These are phyloP conservation scores for Oreocharis arfaki DNA, from an alignment of 2,113 vertebrate genomes.

Conservation along the genomic window DNA sequence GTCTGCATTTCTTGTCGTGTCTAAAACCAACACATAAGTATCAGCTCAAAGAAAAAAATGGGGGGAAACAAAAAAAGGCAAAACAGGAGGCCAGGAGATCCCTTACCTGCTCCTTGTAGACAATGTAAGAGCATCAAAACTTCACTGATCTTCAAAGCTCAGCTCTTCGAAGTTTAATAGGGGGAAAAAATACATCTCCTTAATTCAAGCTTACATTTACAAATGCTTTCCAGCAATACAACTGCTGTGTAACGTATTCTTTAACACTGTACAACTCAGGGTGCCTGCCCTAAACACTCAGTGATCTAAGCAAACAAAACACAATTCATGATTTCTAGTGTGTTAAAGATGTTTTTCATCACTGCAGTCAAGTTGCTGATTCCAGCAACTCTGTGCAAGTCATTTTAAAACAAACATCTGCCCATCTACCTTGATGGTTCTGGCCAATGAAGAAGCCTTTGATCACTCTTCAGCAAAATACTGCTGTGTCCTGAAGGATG, in stretches of 20 bases:
- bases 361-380: not conserved
- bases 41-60: not conserved
- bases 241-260: not conserved
- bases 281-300: not conserved
- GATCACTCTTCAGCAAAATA: not conserved
- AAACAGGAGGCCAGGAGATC: not conserved
- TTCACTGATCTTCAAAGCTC: not conserved
- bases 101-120: not conserved
- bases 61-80: not conserved
- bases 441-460: not conserved
- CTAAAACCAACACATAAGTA: not conserved
- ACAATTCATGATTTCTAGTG: not conserved
- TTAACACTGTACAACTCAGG: accelerated
- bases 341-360: not conserved
- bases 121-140: not conserved
- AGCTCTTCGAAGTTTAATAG: not conserved
- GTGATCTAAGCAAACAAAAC: not conserved
- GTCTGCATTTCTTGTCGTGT: not conserved
- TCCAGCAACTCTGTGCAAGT: not conserved
- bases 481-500: not conserved
- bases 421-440: not conserved
- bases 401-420: not conserved
- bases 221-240: not conserved
- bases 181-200: not conserved
- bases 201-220: not conserved